Evolutionary conservation across 2,113 vertebrate species (phyloP).

Genomic region (Phylloscopus whistleri): DNA sequence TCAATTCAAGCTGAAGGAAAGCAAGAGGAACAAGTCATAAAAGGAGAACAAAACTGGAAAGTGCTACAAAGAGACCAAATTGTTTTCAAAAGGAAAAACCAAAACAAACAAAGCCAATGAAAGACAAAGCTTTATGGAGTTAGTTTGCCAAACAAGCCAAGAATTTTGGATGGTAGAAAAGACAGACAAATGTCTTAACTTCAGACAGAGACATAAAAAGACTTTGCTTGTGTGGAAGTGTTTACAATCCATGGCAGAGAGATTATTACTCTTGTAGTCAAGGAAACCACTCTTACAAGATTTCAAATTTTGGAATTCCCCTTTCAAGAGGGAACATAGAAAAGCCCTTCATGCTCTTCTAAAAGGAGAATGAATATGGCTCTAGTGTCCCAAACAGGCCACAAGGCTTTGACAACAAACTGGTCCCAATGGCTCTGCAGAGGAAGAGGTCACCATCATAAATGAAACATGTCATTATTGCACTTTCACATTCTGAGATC

Average conservation of each 20-base stretch:
- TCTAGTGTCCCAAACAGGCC: neutral
- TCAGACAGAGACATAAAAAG: neutral
- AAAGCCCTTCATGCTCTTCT: neutral
- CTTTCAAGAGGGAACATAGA: neutral
- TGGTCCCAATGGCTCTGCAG: accelerated
- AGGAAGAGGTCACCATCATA: neutral
- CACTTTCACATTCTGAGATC: neutral
- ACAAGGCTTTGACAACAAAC: neutral
- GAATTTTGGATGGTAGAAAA: neutral
- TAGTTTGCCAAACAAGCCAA: neutral
- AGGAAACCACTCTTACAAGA: neutral
- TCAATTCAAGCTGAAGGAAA: neutral
- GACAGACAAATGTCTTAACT: neutral
- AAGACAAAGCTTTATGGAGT: neutral
- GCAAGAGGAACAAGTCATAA: neutral
- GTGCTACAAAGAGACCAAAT: neutral
- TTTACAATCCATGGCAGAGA: neutral
- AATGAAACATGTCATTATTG: accelerated
- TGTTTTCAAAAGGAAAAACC: slow-evolving; percentile 2
- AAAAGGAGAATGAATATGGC: neutral
- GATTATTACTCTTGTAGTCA: neutral
- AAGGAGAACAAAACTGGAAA: slow-evolving; percentile 1
- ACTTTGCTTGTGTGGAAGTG: neutral
- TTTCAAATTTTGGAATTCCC: neutral
- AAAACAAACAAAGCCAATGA: slow-evolving; percentile 7